Evolutionary conservation across 2,113 vertebrate species (phyloP).

Genomic region (Fregata magnificens): DNA sequence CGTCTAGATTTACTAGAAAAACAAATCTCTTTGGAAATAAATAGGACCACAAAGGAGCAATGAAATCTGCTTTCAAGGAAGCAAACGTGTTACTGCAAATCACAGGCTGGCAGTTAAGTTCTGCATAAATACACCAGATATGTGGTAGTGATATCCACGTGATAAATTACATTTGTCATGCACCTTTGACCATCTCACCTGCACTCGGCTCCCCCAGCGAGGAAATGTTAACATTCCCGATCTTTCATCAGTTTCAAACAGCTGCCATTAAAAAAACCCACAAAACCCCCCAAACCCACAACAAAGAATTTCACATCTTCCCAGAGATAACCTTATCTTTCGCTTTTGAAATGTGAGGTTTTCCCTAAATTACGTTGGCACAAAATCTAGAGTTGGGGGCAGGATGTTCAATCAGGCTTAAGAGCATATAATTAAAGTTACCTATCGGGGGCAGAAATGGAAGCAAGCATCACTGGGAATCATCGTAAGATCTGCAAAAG

Average conservation of each 20-base stretch:
- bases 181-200: constrained; percentile 42
- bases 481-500: neutral
- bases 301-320: constrained; percentile 32
- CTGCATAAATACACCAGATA: constrained; percentile 9
- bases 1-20: neutral
- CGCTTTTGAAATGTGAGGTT: constrained; percentile 11
- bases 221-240: constrained; percentile 33
- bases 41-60: neutral
- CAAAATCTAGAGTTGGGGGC: neutral
- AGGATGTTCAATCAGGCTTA: neutral
- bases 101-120: neutral
- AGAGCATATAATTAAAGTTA: neutral
- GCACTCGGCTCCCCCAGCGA: neutral
- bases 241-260: constrained; percentile 47
- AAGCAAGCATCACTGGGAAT: neutral
- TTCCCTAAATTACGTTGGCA: neutral
- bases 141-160: neutral
- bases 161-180: constrained; percentile 1
- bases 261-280: neutral
- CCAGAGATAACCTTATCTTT: constrained; percentile 50
- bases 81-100: neutral
- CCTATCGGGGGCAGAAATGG: neutral
- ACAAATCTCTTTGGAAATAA: neutral
- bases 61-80: constrained; percentile 31
- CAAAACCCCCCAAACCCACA: neutral